Base-by-base conservation (phyloP, 1,140 invertebrate genomes). In the Drosophila sp. region DNA sequence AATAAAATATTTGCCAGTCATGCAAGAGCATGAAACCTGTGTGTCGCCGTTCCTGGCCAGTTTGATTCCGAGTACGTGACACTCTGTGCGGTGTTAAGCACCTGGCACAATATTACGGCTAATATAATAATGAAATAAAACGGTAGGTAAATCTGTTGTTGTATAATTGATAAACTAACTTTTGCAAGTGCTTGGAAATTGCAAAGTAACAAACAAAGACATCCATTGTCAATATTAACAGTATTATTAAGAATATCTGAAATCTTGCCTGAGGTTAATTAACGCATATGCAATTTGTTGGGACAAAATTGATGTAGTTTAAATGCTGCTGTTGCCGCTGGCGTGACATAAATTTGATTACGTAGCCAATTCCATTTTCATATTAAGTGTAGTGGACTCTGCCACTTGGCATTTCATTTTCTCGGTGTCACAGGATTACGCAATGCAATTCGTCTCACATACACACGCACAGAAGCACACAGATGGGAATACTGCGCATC, bases 81-180 rank as follows among this genome's bases (percentile, higher is more conserved):
- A 18, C 9, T 16, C 21, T 7, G 21, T 21, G 11, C 21, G 43
- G 43, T 25, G 43, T 25, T 11, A 8, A 45, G 25, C n/a, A 56
- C n/a, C 53, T 38, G 11, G 11, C n/a, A 11, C 14, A 70, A 84
- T 81, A 65, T 81, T 72, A 78, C 81, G 62, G 78, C 14, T 46
- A 84, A 71, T 70, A 38, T 67, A 77, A 77, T 77, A 56, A 64
- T 70, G 46, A 71, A 77, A 74, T 77, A 56, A 64, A 65, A 29
- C 38, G 63, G 34, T 40, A 57, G 29, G 11, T 41, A 56, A 72
- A 75, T 61, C 73, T 86, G 66, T 70, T 79, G 72, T 84, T 80
- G 56, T 78, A 86, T 86, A 78, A 81, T 81, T 78, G 82, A 86
- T 76, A 66, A 59, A 41, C 9, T 40, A 57, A 66, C 27, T 56